Evolutionary conservation across 2,797 vertebrate genomes (phyloP).

Genomic region (Jordanella pulchra): DNA sequence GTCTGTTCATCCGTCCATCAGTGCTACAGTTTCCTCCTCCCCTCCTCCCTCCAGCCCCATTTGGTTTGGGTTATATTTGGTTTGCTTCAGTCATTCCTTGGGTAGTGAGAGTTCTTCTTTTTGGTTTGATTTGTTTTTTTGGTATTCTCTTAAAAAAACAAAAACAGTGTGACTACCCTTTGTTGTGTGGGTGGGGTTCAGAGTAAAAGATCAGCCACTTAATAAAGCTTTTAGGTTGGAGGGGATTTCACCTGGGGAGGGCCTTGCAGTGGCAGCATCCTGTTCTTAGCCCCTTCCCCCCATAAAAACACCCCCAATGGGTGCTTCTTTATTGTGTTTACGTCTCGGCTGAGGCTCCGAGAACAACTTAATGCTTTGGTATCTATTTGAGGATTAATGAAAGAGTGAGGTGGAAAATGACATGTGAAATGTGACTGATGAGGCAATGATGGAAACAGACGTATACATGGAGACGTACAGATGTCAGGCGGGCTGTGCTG

Average conservation of each 20-base stretch:
- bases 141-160: constrained; percentile 76
- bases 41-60: constrained; percentile 77
- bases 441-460: constrained; percentile 67
- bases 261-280: constrained; percentile 40
- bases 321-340: constrained; percentile 62
- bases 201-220: constrained; percentile 65
- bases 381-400: constrained; percentile 77
- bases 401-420: constrained; percentile 71
- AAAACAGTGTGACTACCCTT: constrained; percentile 60
- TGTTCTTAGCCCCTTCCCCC: constrained; percentile 35
- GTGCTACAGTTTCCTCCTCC: constrained; percentile 56
- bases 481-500: constrained; percentile 46
- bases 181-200: constrained; percentile 45
- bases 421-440: constrained; percentile 64
- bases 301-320: neutral
- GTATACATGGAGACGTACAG: constrained; percentile 63
- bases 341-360: constrained; percentile 57
- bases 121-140: constrained; percentile 74
- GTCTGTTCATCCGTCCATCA: constrained; percentile 43
- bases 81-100: constrained; percentile 81
- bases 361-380: constrained; percentile 80
- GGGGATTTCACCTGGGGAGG: constrained; percentile 50
- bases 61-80: constrained; percentile 83
- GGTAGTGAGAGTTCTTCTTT: constrained; percentile 48
- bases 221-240: constrained; percentile 68